Evolutionary conservation across 2,888 invertebrate species (phyloP), one percentile per base, ranked within the genome.

Genomic region (Lepidocyrtoides sp.): DNA sequence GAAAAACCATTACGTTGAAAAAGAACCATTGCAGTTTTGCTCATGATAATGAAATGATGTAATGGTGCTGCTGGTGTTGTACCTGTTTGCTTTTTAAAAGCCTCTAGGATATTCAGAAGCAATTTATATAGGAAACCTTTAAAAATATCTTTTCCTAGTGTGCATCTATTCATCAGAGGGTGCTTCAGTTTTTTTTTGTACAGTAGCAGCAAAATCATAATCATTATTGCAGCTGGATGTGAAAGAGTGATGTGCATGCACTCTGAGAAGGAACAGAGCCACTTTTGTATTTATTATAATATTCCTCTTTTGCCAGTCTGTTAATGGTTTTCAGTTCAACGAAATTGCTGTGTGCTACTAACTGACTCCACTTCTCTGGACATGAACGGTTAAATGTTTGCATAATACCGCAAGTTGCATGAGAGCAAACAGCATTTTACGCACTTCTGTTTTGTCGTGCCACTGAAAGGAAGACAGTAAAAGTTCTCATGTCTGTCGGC

Each of bases 21-120:
- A 44, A 84, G 51, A 51, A 69, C 72, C 48, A 79, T 87, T 87
- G 87, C 87, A 87, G 87, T 87, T 87, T 87, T 87, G 51, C 54
- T 17, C 26, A 60, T 60, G 60, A n/a, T 26, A 17, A 4, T 60
- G 12, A 26, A n/a, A 10, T 3, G 44, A 26, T n/a, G 17, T 10
- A 14, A 3, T 57, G 60, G 66, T 32, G 66, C 29, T 29, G 69
- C n/a, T 44, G 26, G 26, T 79, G 54, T 44, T 54, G 51, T 54
- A 32, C 29, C 29, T 29, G 1, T 79, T 51, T 26, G 4, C 12
- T 26, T 44, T 41, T 41, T 20, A 69, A 69, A 69, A 20, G 23
- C 75, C 44, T 44, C 10, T 75, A 20, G 48, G 26, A 2, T 57
- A 41, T 36, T 44, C n/a, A n/a, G n/a, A n/a, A 23, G 17, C n/a